Base-by-base conservation (phyloP, 53 echinoderm and acorn worm genomes). In the Stichopus horrens region DNA sequence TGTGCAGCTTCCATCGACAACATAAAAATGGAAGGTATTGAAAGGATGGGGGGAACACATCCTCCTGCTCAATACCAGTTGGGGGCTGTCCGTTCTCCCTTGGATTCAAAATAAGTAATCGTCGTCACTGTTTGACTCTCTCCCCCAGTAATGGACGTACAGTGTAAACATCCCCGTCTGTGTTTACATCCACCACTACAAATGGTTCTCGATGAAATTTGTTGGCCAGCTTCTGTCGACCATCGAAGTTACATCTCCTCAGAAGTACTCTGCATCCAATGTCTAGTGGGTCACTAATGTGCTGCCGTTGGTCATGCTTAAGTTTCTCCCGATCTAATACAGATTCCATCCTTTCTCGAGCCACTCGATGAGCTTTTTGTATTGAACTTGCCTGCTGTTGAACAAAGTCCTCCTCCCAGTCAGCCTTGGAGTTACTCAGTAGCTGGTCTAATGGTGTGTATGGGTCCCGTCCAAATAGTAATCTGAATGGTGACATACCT, bases 111-210 rank as follows among this genome's bases (percentile, higher is more conserved):
- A 87, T 55, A 52, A 91, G 52, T 68, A 91, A 54, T 59, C 84
- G 76, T 55, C 88, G 58, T 91, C 6, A 93, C 83, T 21, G 74
- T 79, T 71, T 63, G 89, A 9, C 86, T 63, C 18, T 5, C 14
- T 5, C 94, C 94, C 94, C 94, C 37, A 90, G 77, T 10, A 90
- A 67, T 11, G 94, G 92, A 23, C 76, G 76, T 52, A 76, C 23
- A 5, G 51, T 37, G 37, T 76, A 76, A 9, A 76, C 76, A 76
- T 76, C 76, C 20, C 53, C 52, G 6, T 21, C 37, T 0, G 9
- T 9, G 53, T 76, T 76, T 6, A 53, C 51, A 9, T 37, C 5
- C 6, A 76, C 53, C 23, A 76, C 53, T 5, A 76, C 13, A 53
- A 16, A 76, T 21, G 76, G 76, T 5, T 76, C 76, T 0, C 76